These are phyloP conservation scores for Circaetus gallicus DNA, from an alignment of 2,113 vertebrate species.

Conservation along the genomic window DNA sequence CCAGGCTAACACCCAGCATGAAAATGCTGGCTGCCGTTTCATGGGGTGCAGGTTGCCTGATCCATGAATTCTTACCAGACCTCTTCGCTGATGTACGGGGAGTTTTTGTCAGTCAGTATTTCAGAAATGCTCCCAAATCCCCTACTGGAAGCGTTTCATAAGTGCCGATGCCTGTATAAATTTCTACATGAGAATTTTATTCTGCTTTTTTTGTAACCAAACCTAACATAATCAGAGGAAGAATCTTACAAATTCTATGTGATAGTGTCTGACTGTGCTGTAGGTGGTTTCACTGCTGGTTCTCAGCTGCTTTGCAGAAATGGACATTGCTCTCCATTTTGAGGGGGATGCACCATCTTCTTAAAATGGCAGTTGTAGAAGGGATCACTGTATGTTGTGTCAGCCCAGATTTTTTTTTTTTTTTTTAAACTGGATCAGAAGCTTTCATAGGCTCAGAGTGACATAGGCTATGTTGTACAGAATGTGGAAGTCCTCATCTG, in stretches of 20 bases:
- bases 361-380: neutral
- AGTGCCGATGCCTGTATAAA: neutral
- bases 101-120: neutral
- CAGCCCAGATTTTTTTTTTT: neutral
- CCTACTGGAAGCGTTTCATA: neutral
- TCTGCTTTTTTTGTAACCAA: neutral
- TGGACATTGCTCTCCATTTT: neutral
- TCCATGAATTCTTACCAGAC: neutral
- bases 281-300: neutral
- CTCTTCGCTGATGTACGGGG: fast-evolving
- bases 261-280: neutral
- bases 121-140: neutral
- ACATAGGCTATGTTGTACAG: neutral
- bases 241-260: neutral
- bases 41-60: neutral
- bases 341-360: neutral
- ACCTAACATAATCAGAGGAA: neutral
- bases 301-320: neutral
- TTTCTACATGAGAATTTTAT: neutral
- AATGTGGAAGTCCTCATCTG: fast-evolving
- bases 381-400: neutral
- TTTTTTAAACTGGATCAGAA: neutral
- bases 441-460: neutral
- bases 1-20: neutral
- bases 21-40: neutral